A percentile compares a stretch with the other conserved stretches of the same genome.
Evolutionary conservation across 2,888 invertebrate species (phyloP).

Genomic region (Acronicta alni): DNA sequence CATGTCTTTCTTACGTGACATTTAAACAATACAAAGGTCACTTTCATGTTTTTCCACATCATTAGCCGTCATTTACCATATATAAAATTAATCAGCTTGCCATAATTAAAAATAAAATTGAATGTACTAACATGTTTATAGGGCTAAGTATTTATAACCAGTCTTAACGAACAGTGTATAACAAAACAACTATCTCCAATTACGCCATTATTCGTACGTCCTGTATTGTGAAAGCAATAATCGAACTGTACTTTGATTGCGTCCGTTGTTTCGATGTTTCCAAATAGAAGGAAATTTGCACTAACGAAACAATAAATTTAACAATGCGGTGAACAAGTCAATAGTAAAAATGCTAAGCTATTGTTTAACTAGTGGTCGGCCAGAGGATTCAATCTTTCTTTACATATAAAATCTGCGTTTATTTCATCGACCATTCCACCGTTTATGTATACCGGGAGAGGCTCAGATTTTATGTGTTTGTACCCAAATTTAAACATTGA

Average conservation of each 20-base stretch:
- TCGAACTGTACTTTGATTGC: constrained; percentile 13
- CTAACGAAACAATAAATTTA: constrained; percentile 20
- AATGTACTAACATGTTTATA: background rate
- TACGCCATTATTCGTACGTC: background rate
- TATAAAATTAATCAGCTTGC: too few species aligned
- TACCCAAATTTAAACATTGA: too few species aligned
- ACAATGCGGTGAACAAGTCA: constrained; percentile 5
- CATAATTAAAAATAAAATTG: too few species aligned
- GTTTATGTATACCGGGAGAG: constrained; percentile 6
- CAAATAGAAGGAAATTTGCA: constrained; percentile 17
- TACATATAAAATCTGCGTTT: constrained; percentile 19
- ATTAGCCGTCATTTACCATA: too few species aligned
- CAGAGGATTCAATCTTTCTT: constrained; percentile 10
- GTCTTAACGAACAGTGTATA: background rate
- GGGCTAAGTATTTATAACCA: background rate
- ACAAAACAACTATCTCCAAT: constrained; percentile 5
- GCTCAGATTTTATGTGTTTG: background rate
- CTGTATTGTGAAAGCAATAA: constrained; percentile 22
- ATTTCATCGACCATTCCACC: constrained; percentile 12
- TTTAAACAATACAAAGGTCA: too few species aligned
- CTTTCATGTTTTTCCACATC: too few species aligned
- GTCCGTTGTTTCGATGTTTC: constrained; percentile 4
- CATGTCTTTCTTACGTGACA: too few species aligned
- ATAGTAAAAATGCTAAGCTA: constrained; percentile 20
- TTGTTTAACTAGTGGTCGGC: constrained; percentile 4